These are phyloP conservation scores for Pterocles orientalis DNA, from an alignment of 2,113 vertebrate genomes.

Conservation along the genomic window DNA sequence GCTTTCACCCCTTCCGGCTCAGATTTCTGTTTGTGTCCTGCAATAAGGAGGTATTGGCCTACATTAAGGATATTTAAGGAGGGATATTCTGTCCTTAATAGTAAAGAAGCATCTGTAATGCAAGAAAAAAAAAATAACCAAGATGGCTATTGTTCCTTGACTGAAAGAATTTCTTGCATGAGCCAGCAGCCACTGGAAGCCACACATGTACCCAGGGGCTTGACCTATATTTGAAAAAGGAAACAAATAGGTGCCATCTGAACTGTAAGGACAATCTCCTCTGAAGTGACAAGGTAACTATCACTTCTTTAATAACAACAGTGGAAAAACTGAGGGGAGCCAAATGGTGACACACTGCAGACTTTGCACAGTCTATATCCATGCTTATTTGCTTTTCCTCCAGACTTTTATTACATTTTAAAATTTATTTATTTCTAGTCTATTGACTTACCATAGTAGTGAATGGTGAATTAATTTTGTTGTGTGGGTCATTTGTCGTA, in stretches of 20 bases:
- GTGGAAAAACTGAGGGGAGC: not conserved
- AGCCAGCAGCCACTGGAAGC: not conserved
- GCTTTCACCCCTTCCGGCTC: too few species aligned
- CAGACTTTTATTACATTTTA: constrained; percentile 12
- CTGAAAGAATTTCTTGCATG: not conserved
- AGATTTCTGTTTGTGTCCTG: not conserved
- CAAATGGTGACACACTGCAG: not conserved
- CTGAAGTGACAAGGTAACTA: not conserved
- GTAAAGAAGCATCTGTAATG: not conserved
- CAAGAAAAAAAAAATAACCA: not conserved
- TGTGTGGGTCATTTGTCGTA: constrained; percentile 26
- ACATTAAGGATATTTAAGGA: not conserved
- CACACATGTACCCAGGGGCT: not conserved
- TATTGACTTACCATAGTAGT: constrained; percentile 26
- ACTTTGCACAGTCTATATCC: not conserved
- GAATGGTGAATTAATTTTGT: constrained; percentile 38
- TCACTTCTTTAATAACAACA: not conserved
- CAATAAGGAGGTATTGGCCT: not conserved
- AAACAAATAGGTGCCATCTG: not conserved
- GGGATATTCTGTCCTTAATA: not conserved
- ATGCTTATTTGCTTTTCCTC: not conserved
- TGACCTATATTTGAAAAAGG: not conserved
- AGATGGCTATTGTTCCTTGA: not conserved
- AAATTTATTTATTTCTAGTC: constrained; percentile 39
- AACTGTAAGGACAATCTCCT: not conserved